Evolutionary conservation across 2,888 invertebrate genomes (phyloP), one percentile per base, ranked within the genome.

Genomic region (Rhamnusium bicolor): DNA sequence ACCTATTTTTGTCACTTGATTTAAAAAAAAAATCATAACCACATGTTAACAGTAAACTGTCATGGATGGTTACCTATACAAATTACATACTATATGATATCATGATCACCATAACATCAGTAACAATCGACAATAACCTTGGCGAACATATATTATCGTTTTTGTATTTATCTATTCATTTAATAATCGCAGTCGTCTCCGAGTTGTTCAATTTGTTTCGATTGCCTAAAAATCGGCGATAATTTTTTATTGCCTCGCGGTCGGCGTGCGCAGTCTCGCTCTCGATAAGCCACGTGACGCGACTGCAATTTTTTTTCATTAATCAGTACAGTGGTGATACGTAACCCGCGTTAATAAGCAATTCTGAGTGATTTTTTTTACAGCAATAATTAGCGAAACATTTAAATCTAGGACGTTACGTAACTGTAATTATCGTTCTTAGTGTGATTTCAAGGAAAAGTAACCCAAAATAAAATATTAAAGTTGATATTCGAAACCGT

Each of bases 61-160:
- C 53, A 53, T 16, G 65, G 51, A 49, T 53, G 63, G 29, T 16
- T 63, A 63, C 63, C 51, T 51, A 16, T 16, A 32, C 51, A 32
- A 62, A 62, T 62, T 21, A 12, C 24, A 12, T n/a, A n/a, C n/a
- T 7, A 27, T 32, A 32, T 32, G 16, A 27, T 27, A 12, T 18
- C 29, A 7, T 18, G 27, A 18, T 18, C 53, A 32, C 62, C 49
- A 63, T 47, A 14, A 69, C 72, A 76, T 73, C 72, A 49, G 54
- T 72, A 77, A 79, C 80, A 79, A 75, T 80, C 79, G 73, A 77
- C 76, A 69, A 47, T 61, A 72, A 77, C 80, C 80, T 80, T 80
- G 80, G 72, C 32, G 63, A 69, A 74, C 73, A 49, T 65, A 53
- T 65, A 65, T n/a, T n/a, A n/a, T 65, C 65, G 53, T 65, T 65